phyloP scores from a whole-genome alignment of 1,140 invertebrate genomes.

The Phthorimaea operculella region DNA sequence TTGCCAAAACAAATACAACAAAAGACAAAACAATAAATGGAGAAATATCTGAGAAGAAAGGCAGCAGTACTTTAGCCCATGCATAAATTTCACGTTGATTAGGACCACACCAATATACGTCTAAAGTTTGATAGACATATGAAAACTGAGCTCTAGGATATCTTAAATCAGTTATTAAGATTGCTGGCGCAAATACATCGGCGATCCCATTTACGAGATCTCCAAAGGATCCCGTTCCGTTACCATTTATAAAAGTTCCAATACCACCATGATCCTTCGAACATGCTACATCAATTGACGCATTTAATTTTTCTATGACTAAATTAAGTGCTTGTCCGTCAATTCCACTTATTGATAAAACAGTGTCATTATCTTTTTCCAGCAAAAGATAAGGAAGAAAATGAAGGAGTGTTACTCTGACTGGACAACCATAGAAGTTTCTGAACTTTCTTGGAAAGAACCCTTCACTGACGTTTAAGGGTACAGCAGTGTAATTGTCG shows the following conservation, averaged over 20 bases:
- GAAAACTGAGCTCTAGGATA: conserved; percentile 24
- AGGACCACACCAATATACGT: conserved; percentile 34
- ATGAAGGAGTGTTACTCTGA: conserved; percentile 22
- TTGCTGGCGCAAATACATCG: conserved; percentile 29
- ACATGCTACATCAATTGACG: conserved; percentile 24
- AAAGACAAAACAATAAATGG: conserved; percentile 22
- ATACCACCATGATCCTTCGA: conserved; percentile 10
- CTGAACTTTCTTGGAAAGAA: conserved; percentile 36
- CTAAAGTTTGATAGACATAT: conserved; percentile 21
- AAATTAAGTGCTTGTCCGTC: conserved; percentile 29
- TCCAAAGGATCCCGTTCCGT: conserved; percentile 16
- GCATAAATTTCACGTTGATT: conserved; percentile 30
- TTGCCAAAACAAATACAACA: conserved; percentile 16
- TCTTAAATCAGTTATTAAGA: conserved; percentile 21
- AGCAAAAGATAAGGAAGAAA: conserved; percentile 26
- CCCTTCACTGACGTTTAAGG: conserved; percentile 11
- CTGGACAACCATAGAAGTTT: conserved; percentile 38
- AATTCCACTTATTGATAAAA: conserved; percentile 24
- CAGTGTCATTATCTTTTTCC: conserved; percentile 16
- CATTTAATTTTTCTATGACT: conserved; percentile 27
- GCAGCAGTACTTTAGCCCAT: conserved; percentile 37
- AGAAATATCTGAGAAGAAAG: conserved; percentile 26
- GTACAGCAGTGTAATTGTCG: conserved; percentile 24
- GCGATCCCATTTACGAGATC: conserved; percentile 25
- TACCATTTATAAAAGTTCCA: conserved; percentile 17